A percentile compares a stretch with the other conserved stretches of the same genome.
Evolutionary conservation across 2,113 vertebrate genomes (phyloP).

Genomic region (Gracilinanus agilis): DNA sequence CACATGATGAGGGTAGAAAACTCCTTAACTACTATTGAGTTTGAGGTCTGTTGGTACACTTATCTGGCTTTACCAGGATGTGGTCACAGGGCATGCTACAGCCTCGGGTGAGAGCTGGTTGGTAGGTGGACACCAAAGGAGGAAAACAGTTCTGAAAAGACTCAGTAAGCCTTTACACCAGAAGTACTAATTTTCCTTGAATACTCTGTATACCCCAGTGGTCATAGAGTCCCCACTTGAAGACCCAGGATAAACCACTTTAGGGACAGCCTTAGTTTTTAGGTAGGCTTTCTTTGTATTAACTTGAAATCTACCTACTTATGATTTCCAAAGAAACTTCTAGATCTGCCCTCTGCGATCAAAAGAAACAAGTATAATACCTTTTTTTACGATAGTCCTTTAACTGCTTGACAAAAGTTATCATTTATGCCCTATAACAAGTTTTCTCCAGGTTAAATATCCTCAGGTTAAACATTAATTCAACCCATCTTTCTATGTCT

Average conservation of each 20-base stretch:
- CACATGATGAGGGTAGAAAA: too few species aligned
- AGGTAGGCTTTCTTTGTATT: background rate
- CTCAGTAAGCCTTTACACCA: too few species aligned
- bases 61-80: too few species aligned
- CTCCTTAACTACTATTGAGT: too few species aligned
- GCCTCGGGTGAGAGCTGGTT: too few species aligned
- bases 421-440: background rate
- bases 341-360: background rate
- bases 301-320: background rate
- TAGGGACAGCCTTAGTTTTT: background rate
- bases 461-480: background rate
- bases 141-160: too few species aligned
- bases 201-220: too few species aligned
- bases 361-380: background rate
- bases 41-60: too few species aligned
- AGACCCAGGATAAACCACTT: background rate
- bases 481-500: background rate
- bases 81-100: too few species aligned
- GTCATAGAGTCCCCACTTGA: background rate
- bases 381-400: background rate
- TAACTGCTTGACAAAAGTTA: background rate
- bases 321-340: background rate
- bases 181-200: too few species aligned
- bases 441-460: background rate
- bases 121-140: too few species aligned